Conservation (phyloP, 2,113 vertebrate species). For the Neolamprologus sp. region DNA sequence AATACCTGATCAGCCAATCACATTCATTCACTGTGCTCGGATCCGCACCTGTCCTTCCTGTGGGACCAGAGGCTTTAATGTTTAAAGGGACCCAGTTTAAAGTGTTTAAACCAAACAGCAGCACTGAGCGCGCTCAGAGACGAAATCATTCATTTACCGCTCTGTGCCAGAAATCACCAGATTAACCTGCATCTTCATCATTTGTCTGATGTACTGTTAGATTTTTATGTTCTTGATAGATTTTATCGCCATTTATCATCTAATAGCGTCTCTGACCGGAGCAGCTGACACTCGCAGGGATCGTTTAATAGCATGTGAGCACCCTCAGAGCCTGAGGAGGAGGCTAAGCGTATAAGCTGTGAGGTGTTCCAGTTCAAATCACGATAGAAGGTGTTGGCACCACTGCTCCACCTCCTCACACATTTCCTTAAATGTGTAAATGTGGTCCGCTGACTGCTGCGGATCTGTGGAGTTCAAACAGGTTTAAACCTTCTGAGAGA, state of each 20-base stretch:
- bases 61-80: neutral
- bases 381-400: neutral
- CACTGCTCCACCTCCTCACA: neutral
- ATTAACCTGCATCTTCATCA: neutral
- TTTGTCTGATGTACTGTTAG: neutral
- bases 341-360: neutral
- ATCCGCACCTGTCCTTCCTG: neutral
- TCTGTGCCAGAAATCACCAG: neutral
- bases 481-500: neutral
- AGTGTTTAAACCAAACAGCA: neutral
- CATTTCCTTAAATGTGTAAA: neutral
- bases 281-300: neutral
- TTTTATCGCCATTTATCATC: neutral
- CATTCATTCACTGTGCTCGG: neutral
- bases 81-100: neutral
- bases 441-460: neutral
- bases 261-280: accelerated
- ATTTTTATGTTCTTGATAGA: neutral
- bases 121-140: neutral
- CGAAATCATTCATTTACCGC: neutral
- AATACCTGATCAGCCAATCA: neutral
- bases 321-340: neutral
- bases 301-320: neutral
- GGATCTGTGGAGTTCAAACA: neutral
- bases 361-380: neutral